Conservation (phyloP, 2,888 invertebrate genomes). For the Tenthredo livida region DNA sequence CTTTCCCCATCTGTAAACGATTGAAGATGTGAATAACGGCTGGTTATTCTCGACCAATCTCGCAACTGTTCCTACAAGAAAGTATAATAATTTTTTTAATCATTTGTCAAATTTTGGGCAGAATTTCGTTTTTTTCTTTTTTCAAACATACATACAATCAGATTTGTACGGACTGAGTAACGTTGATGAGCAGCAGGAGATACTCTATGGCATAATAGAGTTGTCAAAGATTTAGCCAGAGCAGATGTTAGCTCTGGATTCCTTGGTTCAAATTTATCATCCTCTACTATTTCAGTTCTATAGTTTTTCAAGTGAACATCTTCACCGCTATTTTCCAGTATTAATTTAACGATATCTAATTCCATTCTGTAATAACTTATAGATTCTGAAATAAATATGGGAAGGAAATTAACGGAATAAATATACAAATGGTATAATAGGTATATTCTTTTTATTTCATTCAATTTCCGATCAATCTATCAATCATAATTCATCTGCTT, state of each 20-base stretch:
- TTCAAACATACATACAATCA: constrained; percentile 68
- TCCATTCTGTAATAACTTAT: constrained; percentile 64
- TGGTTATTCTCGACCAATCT: constrained; percentile 66
- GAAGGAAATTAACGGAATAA: not conserved
- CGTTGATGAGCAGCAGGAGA: constrained; percentile 70
- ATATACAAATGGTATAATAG: not conserved
- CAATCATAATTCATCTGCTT: not conserved
- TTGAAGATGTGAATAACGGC: constrained; percentile 57
- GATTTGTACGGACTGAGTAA: constrained; percentile 68
- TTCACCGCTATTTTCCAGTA: constrained; percentile 64
- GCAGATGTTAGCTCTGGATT: constrained; percentile 61
- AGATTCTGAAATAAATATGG: not conserved
- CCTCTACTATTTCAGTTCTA: constrained; percentile 53
- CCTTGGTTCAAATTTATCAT: constrained; percentile 62
- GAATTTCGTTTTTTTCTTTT: no score
- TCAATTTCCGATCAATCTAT: not conserved
- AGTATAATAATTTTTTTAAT: constrained; percentile 21
- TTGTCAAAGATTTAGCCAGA: constrained; percentile 66
- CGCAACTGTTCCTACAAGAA: constrained; percentile 67
- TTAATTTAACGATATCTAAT: constrained; percentile 63
- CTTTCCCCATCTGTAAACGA: constrained; percentile 63
- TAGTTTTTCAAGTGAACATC: constrained; percentile 59
- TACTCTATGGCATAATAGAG: constrained; percentile 67
- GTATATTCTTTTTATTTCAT: not conserved
- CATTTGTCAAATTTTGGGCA: not conserved